Percentiles rank a stretch among this genome's conserved stretches.
phyloP scores from a whole-genome alignment of 2,797 vertebrate genomes.

The Ibycter americanus region DNA sequence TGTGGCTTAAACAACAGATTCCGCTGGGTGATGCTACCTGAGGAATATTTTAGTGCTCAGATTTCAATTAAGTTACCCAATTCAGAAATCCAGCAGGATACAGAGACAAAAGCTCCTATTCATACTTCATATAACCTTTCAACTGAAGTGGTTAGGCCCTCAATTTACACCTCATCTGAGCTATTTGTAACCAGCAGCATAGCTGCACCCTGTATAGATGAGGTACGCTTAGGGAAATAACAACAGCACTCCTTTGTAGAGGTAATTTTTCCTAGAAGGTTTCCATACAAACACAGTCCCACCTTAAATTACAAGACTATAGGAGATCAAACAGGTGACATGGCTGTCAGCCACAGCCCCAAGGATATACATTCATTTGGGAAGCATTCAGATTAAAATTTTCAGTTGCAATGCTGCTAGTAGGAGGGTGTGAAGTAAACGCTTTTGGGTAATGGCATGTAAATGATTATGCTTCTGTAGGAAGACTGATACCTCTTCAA shows the following conservation, averaged over 20 bases:
- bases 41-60: not conserved
- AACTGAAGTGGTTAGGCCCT: not conserved
- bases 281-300: not conserved
- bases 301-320: not conserved
- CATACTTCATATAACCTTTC: not conserved
- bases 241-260: not conserved
- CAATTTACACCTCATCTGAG: not conserved
- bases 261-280: not conserved
- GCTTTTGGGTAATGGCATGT: not conserved
- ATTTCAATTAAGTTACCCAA: not conserved
- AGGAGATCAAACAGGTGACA: not conserved
- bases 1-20: not conserved
- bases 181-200: fast-evolving
- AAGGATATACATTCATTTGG: not conserved
- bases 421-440: not conserved
- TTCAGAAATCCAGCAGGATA: not conserved
- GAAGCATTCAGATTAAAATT: not conserved
- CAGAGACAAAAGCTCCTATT: not conserved
- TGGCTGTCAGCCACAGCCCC: not conserved
- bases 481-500: not conserved
- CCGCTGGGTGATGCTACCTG: not conserved
- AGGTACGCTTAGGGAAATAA: not conserved
- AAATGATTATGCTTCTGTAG: not conserved
- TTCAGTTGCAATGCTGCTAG: not conserved
- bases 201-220: not conserved